phyloP scores from a whole-genome alignment of 2,113 vertebrate species.

The Hippocampus mohnikei region DNA sequence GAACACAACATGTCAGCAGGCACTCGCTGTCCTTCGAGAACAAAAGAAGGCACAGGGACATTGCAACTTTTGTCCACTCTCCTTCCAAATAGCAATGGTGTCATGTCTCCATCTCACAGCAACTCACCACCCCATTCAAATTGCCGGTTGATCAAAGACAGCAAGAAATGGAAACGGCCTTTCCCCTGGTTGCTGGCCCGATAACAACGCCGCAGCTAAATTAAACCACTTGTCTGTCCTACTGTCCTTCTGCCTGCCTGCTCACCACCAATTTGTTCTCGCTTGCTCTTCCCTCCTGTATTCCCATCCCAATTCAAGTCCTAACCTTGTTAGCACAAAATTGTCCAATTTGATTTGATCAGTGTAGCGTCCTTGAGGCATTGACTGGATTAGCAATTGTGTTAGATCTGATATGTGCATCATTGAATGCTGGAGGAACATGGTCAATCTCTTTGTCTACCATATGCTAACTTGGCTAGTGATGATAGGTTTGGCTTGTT shows the following conservation, averaged over 20 bases:
- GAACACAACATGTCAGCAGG: constrained; percentile 29
- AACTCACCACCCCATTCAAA: constrained; percentile 48
- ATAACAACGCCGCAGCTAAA: constrained; percentile 64
- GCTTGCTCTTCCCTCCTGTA: constrained; percentile 16
- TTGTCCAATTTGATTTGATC: constrained; percentile 65
- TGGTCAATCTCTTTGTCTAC: constrained; percentile 29
- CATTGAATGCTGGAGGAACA: constrained; percentile 34
- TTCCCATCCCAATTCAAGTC: constrained; percentile 44
- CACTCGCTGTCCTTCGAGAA: constrained; percentile 30
- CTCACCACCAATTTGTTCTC: constrained; percentile 45
- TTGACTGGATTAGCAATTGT: constrained; percentile 51
- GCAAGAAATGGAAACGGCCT: constrained; percentile 69
- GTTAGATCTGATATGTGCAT: constrained; percentile 43
- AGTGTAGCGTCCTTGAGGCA: constrained; percentile 58
- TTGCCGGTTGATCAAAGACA: constrained; percentile 67
- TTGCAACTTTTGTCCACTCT: constrained; percentile 42
- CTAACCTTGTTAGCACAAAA: constrained; percentile 65
- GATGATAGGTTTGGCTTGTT: constrained; percentile 3
- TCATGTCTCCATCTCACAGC: constrained; percentile 35
- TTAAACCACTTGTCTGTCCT: constrained; percentile 64
- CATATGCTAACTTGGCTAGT: constrained; percentile 37
- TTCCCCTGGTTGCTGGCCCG: constrained; percentile 58
- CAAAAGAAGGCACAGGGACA: constrained; percentile 32
- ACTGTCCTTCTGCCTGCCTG: constrained; percentile 39
- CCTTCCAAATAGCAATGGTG: constrained; percentile 26